Conservation (phyloP, 2,113 vertebrate species). For the Dascyllus trimaculatus region DNA sequence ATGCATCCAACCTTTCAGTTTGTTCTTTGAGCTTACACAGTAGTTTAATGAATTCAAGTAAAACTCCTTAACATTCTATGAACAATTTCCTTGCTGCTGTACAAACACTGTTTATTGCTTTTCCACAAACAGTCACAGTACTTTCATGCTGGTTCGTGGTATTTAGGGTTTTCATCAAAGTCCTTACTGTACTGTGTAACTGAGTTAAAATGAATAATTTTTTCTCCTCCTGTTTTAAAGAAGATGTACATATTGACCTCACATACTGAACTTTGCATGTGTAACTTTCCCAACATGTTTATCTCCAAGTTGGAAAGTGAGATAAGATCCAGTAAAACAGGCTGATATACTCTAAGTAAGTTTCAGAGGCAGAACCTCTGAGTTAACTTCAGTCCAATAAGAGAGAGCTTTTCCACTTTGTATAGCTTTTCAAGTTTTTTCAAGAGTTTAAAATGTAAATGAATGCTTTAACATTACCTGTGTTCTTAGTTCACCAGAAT, state of each 20-base stretch:
- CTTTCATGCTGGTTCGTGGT: no score
- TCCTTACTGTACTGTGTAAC: not conserved
- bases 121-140: no score
- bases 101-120: no score
- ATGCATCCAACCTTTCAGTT: no score
- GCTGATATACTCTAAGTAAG: not conserved
- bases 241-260: not conserved
- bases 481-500: not conserved
- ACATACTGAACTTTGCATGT: not conserved
- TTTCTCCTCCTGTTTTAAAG: not conserved
- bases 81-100: no score
- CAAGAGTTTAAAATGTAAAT: not conserved
- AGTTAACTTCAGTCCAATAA: not conserved
- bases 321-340: slow-evolving; percentile 11
- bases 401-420: not conserved
- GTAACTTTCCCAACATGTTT: not conserved
- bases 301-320: not conserved
- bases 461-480: not conserved
- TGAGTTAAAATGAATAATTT: not conserved
- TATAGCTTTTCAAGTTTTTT: no score
- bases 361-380: not conserved
- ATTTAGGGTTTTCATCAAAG: no score
- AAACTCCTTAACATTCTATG: no score
- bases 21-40: no score
- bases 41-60: no score